These are phyloP conservation scores for Augochlora pura DNA, from an alignment of 1,140 invertebrate species.

Conservation along the genomic window DNA sequence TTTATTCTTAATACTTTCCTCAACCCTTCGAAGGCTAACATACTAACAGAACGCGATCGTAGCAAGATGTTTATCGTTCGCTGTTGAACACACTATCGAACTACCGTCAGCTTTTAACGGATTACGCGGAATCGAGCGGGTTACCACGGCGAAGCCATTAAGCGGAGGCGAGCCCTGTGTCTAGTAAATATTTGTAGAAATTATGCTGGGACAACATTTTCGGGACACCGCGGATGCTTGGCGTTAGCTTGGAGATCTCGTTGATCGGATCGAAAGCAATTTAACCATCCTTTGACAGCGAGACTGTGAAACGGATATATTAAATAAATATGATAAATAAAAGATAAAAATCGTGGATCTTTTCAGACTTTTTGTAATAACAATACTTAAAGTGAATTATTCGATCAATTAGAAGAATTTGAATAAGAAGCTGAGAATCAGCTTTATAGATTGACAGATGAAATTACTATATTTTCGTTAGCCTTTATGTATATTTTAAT, in stretches of 20 bases:
- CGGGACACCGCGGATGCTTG: background rate
- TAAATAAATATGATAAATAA: too few species aligned
- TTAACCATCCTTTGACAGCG: slow-evolving; percentile 40
- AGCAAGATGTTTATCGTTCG: too few species aligned
- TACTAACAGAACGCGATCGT: too few species aligned
- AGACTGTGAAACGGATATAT: slow-evolving; percentile 11
- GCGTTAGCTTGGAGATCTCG: slow-evolving; percentile 28
- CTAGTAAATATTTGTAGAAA: slow-evolving; percentile 9
- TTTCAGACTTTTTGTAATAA: slow-evolving; percentile 41
- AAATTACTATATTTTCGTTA: background rate
- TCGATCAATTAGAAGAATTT: slow-evolving; percentile 65
- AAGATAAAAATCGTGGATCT: slow-evolving; percentile 30
- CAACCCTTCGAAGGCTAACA: too few species aligned
- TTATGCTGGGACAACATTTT: slow-evolving; percentile 29
- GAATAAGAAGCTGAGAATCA: slow-evolving; percentile 56
- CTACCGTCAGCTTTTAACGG: background rate
- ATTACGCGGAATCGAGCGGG: background rate
- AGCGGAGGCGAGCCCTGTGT: background rate
- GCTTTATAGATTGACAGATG: background rate
- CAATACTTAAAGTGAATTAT: slow-evolving; percentile 3
- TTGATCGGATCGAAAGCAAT: slow-evolving; percentile 59
- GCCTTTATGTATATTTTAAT: background rate
- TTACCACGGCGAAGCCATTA: background rate
- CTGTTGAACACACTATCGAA: too few species aligned
- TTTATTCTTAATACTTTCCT: too few species aligned